Conservation (phyloP, 2,888 invertebrate genomes). For the Archips xylosteana region DNA sequence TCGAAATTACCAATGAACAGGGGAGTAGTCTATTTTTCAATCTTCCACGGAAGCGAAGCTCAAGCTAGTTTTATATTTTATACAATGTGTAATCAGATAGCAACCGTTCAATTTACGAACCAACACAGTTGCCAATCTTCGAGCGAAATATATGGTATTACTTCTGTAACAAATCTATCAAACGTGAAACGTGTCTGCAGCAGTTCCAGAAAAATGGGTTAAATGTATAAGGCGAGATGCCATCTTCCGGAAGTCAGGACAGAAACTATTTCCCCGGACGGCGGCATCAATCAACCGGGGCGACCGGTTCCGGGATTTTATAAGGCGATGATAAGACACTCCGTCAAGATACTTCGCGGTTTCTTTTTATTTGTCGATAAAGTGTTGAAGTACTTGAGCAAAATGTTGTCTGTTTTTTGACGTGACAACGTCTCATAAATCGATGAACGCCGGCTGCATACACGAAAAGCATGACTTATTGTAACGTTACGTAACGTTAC, state of each 20-base stretch:
- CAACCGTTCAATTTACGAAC: not conserved
- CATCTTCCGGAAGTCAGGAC: slow-evolving; percentile 3
- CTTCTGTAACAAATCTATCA: slow-evolving; percentile 5
- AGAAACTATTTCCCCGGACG: slow-evolving; percentile 14
- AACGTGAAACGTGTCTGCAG: not conserved
- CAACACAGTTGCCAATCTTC: no score
- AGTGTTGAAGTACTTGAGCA: not conserved
- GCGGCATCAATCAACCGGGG: slow-evolving; percentile 23
- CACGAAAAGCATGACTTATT: no score
- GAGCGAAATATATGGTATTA: not conserved
- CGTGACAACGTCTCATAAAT: no score
- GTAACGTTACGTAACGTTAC: no score
- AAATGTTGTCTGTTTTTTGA: not conserved
- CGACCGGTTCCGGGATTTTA: slow-evolving; percentile 16
- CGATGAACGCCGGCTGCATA: no score
- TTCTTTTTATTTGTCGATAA: not conserved
- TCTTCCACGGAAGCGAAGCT: no score
- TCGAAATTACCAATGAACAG: no score
- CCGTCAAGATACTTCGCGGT: slow-evolving; percentile 6
- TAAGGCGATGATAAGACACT: slow-evolving; percentile 16
- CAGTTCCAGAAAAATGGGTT: slow-evolving; percentile 5
- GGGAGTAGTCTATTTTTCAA: no score
- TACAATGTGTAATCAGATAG: no score
- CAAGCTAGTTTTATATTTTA: no score
- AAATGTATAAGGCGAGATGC: not conserved